Base-by-base conservation (phyloP, 2,888 invertebrate genomes). In the Tricholauxania praeusta region DNA sequence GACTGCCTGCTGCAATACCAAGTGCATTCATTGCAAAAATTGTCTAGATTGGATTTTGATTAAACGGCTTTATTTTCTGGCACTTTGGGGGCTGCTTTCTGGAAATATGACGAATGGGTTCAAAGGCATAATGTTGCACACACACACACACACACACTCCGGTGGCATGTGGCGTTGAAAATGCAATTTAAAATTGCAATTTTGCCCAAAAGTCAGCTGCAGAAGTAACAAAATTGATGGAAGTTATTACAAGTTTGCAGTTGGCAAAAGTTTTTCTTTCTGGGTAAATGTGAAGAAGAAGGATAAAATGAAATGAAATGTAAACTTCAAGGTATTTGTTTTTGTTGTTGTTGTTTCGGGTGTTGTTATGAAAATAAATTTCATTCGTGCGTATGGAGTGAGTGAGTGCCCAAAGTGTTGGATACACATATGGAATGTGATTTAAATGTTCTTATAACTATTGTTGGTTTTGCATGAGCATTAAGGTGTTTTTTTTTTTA, bases 131-230 rank as follows among this genome's bases (percentile, higher is more conserved):
- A n/a, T 19, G 19, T 55, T 17, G 19, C 55, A n/a, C n/a, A n/a
- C 17, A 55, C 55, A n/a, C 55, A 55, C 55, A 55, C n/a, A 55
- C 15, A n/a, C 55, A 55, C 22, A 55, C 48, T 55, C 71, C 62
- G 55, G 64, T 69, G n/a, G 55, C 71, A 71, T 55, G 64, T 69
- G n/a, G 55, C 51, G 49, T 70, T 71, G 57, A 59, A 71, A 51
- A 55, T 73, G 72, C 74, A 72, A 76, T 71, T 76, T 72, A 68
- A 75, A 73, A 64, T 68, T 63, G 72, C 72, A 72, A 64, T 64
- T 72, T 57, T 62, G 57, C 62, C 62, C 55, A 72, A 62, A 67
- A 72, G 67, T 62, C 53, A 63, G 63, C 69, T 17, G 60, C 62
- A 53, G 22, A 59, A 62, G 70, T 63, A 63, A 52, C 52, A 52